These are phyloP conservation scores for Pelodytes ibericus DNA, from an alignment of 2,797 vertebrate species.

Conservation along the genomic window DNA sequence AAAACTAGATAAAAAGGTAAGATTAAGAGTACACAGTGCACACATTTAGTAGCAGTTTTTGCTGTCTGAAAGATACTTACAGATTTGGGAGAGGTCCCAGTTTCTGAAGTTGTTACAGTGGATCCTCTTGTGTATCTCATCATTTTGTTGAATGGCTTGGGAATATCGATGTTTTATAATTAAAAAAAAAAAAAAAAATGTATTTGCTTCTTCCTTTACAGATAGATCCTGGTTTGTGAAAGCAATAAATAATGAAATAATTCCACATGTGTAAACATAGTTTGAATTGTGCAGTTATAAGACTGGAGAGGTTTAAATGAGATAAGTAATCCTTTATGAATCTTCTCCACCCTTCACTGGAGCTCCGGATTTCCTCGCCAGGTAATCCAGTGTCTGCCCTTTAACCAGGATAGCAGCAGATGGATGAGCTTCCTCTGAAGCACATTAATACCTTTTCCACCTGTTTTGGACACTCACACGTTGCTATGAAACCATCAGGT, in stretches of 20 bases:
- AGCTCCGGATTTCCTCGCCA: conserved; percentile 7
- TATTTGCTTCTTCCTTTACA: background rate
- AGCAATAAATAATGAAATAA: background rate
- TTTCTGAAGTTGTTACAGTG: conserved; percentile 36
- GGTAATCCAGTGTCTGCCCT: conserved; percentile 45
- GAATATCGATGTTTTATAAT: background rate
- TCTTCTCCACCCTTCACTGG: conserved; percentile 39
- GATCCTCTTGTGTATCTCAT: conserved; percentile 31
- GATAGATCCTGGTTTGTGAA: background rate
- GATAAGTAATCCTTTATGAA: conserved; percentile 21
- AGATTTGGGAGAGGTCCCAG: conserved; percentile 18
- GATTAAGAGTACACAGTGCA: background rate
- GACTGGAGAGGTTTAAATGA: conserved; percentile 15
- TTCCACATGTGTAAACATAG: conserved; percentile 31
- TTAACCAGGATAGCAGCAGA: conserved; percentile 1
- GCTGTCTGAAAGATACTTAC: conserved; percentile 22
- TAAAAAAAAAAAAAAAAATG: background rate
- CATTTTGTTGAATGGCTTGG: conserved; percentile 21
- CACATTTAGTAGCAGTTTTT: background rate
- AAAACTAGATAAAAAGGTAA: too few species aligned
- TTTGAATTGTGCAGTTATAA: conserved; percentile 2
- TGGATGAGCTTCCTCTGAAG: background rate
- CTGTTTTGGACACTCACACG: conserved; percentile 14
- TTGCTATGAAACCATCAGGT: conserved; percentile 16
- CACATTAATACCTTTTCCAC: background rate